Evolutionary conservation across 64 coral and sea anemone species (phyloP), one percentile per base, ranked within the genome.

Genomic region (Hydrozoanthus tunicans): DNA sequence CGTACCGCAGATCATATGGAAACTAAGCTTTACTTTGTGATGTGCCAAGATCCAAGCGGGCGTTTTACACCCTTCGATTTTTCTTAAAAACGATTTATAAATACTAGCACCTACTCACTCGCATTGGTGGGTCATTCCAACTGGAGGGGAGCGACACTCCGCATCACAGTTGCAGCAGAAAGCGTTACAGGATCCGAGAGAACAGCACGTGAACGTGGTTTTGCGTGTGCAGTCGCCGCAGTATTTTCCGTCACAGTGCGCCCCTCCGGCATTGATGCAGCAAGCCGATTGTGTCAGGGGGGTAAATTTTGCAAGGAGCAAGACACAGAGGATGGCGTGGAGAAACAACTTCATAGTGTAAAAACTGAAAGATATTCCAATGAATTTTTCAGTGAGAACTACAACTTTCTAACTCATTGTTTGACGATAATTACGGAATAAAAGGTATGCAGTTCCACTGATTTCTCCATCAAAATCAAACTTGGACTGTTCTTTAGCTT

Each of bases 121-220:
- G 15, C 82, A 85, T 3, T 85, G 32, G 14, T 70, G 52, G n/a
- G 3, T 85, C n/a, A 70, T 9, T 14, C 82, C 82, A 8, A 4
- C 15, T 56, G 82, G 82, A 6, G 82, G 15, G 10, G 20, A 56
- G 1, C 6, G 51, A n/a, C 82, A 85, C 9, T 71, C 82, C 7
- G 23, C 51, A 10, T 73, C 20, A 26, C 83, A 86, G 68, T 86
- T 32, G 15, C 83, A 86, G 23, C 83, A 86, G 23, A 86, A 86
- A 0, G 53, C 5, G 20, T 86, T 86, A 4, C 83, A 86, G 10
- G 83, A 73, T 2, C 83, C 83, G 12, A 11, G 9, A 58, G 83
- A 58, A 59, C 83, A 86, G 15, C 83, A 86, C 17, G 5, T 27
- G 51, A 54, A 58, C 17, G 62, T 14, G 13, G 2, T 73, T 23